Evolutionary conservation across 2,113 vertebrate species (phyloP), one percentile per base, ranked within the genome.

Genomic region (Spheniscus mendiculus): DNA sequence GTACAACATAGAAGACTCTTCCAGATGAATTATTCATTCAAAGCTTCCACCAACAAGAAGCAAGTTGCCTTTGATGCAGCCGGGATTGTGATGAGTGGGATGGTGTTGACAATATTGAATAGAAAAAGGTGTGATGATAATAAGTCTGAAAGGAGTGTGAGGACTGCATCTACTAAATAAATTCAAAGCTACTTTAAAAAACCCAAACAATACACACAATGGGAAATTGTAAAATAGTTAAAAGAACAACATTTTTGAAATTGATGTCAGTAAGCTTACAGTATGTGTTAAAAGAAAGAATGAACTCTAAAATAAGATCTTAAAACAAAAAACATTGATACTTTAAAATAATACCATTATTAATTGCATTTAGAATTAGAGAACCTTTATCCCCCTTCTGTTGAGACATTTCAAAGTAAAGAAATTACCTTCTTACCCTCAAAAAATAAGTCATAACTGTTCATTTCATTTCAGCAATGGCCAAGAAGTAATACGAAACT

Each of bases 1-100:
- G 92, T 97, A 97, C 94, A 97, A 97, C 92, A 95, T 32, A 87
- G 95, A 95, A 81, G 47, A 85, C 53, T 97, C 92, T 96, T 96
- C 81, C 79, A 93, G 91, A 98, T 98, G 94, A 98, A 98, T 98
- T 98, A 98, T 98, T 98, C 97, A 98, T 97, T 97, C 88, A 96
- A 38, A 95, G 69, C 80, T 97, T 97, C 96, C 66, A 85, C 90
- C 88, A 97, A 96, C 89, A 97, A 90, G 90, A 96, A 97, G 85
- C 17, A 71, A 45, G 29, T 97, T 97, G 90, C 93, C 90, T 97
- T 97, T 97, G 90, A 97, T 94, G 97, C 97, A 97, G 89, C 49
- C n/a, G 25, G 83, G 63, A 83, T 87, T 88, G 66, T 93, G 55
- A 83, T 89, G 92, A 95, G 34, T n/a, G 79, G 77, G 81, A 93